A percentile compares a stretch with the other conserved stretches of the same genome.
These are phyloP conservation scores for Sisyra nigra DNA, from an alignment of 2,888 invertebrate genomes.

Conservation along the genomic window DNA sequence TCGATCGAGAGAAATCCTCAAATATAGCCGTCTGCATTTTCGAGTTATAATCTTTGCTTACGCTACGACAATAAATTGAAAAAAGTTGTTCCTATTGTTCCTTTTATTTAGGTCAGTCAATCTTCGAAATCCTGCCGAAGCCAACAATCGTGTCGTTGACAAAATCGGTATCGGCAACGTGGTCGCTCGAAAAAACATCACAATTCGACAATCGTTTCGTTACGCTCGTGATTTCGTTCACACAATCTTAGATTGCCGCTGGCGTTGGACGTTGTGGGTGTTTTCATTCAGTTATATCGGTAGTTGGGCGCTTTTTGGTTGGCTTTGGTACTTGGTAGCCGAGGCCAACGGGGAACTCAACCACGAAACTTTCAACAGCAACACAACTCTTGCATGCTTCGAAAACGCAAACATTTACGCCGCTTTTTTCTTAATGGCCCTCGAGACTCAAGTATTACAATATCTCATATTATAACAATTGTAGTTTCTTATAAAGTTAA, in stretches of 20 bases:
- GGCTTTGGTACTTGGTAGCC: constrained; percentile 61
- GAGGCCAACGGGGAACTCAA: constrained; percentile 56
- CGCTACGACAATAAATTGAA: too few relatives aligned
- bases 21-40: too few relatives aligned
- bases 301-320: constrained; percentile 66
- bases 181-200: neutral
- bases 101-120: neutral
- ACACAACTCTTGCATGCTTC: constrained; percentile 29
- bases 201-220: constrained; percentile 6
- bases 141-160: constrained; percentile 6
- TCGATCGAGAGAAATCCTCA: too few relatives aligned
- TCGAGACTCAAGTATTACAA: constrained; percentile 71
- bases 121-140: neutral
- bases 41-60: too few relatives aligned
- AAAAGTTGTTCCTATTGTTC: too few relatives aligned
- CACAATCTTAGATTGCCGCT: constrained; percentile 52
- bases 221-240: constrained; percentile 36
- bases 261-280: constrained; percentile 50
- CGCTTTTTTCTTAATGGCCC: constrained; percentile 61
- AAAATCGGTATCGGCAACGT: constrained; percentile 6
- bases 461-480: too few relatives aligned
- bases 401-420: constrained; percentile 43
- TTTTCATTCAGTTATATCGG: constrained; percentile 45
- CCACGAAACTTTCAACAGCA: constrained; percentile 35
- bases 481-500: too few relatives aligned